Evolutionary conservation across 1,140 invertebrate genomes (phyloP), one percentile per base, ranked within the genome.

Genomic region (Aphelenchoides fujianensis): DNA sequence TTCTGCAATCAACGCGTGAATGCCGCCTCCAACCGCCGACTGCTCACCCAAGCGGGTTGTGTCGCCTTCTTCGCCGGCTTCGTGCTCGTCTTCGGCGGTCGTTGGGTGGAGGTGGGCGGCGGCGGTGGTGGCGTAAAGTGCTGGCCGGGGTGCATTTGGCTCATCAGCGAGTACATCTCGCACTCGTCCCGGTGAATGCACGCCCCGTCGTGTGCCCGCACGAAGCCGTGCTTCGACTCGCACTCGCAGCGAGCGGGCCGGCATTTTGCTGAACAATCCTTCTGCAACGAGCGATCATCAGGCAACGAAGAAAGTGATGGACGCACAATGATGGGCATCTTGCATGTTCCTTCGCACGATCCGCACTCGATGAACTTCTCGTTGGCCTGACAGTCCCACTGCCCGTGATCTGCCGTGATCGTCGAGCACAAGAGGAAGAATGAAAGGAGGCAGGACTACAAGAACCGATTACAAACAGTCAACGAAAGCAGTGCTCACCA

Each of bases 261-360:
- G 30, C 67, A 69, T 2, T n/a, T 31, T 12, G 64, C 16, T 0
- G 67, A 1, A 36, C 67, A 69, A 12, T 69, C 71, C 27, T 27
- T 32, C 67, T 69, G 32, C 31, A 70, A 2, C 27, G n/a, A n/a
- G n/a, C n/a, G n/a, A n/a, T n/a, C n/a, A n/a, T n/a, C n/a, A n/a
- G n/a, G n/a, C n/a, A n/a, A n/a, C n/a, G n/a, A n/a, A n/a, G n/a
- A n/a, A n/a, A n/a, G n/a, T n/a, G n/a, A n/a, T n/a, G n/a, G 3
- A 70, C 67, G 68, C 5, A 69, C 67, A 69, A 69, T 69, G 12
- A 69, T 12, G 5, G 67, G 67, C 64, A 28, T 71, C 62, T 70
- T 69, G 3, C 67, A 69, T 19, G 66, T 69, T 1, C 66, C 67
- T 70, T 69, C 67, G 30, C 67, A 69, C 23, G 23, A 69, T 27